phyloP scores from a whole-genome alignment of 1,140 invertebrate genomes.

The Lepidurus packardi region DNA sequence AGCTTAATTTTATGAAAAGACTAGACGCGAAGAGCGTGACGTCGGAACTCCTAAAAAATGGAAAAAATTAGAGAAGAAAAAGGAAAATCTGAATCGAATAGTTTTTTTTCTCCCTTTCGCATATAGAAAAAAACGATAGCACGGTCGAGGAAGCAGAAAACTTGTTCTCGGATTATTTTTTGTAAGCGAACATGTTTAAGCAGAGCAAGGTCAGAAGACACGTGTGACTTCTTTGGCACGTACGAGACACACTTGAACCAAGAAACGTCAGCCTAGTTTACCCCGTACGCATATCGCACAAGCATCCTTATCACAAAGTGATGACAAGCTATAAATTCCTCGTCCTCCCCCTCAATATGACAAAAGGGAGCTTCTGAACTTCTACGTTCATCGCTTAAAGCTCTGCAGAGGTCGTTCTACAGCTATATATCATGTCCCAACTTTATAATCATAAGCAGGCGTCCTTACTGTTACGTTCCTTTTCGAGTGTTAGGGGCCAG shows the following conservation, averaged over 20 bases:
- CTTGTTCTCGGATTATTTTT: background rate
- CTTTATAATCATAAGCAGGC: background rate
- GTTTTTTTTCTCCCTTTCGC: background rate
- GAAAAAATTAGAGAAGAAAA: background rate
- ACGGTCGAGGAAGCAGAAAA: background rate
- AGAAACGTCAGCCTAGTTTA: background rate
- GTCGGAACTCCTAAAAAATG: background rate
- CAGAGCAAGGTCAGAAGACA: slow-evolving; percentile 9
- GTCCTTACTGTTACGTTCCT: background rate
- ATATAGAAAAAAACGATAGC: background rate
- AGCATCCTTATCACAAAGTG: slow-evolving; percentile 10
- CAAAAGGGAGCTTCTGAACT: background rate
- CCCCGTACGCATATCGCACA: background rate
- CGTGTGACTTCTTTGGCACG: slow-evolving; percentile 11
- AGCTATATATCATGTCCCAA: too few species aligned
- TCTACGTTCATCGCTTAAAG: background rate
- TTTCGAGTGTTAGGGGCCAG: background rate
- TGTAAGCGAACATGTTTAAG: background rate
- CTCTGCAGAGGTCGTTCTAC: background rate
- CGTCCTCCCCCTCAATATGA: background rate
- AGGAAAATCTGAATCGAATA: too few species aligned
- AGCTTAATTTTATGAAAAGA: background rate
- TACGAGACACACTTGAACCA: slow-evolving; percentile 13
- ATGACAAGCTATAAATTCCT: slow-evolving; percentile 8
- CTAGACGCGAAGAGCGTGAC: background rate